Evolutionary conservation across 2,888 invertebrate species (phyloP).

Genomic region (Crematogaster levior): DNA sequence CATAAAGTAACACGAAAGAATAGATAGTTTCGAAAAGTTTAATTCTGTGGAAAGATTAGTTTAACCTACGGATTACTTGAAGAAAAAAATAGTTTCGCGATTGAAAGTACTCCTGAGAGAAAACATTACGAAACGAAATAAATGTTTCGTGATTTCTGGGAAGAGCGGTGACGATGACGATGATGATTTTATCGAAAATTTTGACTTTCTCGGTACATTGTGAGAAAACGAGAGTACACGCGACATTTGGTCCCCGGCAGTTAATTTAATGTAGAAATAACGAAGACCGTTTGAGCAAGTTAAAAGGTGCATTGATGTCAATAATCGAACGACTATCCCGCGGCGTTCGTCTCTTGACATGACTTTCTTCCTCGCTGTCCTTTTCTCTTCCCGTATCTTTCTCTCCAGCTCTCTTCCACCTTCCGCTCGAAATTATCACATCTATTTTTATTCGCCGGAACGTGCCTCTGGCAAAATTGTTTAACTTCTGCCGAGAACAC

Average conservation of each 20-base stretch:
- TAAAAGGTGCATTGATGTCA: conserved; percentile 79
- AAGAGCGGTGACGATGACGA: not conserved
- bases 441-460: conserved; percentile 53
- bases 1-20: not conserved
- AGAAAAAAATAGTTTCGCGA: not conserved
- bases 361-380: conserved; percentile 3
- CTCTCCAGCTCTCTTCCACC: conserved; percentile 34
- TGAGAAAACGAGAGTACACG: not conserved
- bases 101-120: not conserved
- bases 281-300: conserved; percentile 77
- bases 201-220: not conserved
- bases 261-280: conserved; percentile 74
- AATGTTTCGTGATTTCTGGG: not conserved
- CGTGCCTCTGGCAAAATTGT: conserved; percentile 53
- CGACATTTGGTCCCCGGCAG: conserved; percentile 65
- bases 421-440: conserved; percentile 41
- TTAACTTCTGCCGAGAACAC: conserved; percentile 46
- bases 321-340: conserved; percentile 69
- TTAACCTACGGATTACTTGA: not conserved
- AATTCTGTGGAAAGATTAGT: conserved; percentile 7
- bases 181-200: no score
- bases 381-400: not conserved
- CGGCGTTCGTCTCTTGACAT: not conserved
- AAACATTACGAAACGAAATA: not conserved
- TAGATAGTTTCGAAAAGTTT: not conserved